These are phyloP conservation scores for Oryctes rhinoceros DNA, from an alignment of 1,140 invertebrate species.

Conservation along the genomic window DNA sequence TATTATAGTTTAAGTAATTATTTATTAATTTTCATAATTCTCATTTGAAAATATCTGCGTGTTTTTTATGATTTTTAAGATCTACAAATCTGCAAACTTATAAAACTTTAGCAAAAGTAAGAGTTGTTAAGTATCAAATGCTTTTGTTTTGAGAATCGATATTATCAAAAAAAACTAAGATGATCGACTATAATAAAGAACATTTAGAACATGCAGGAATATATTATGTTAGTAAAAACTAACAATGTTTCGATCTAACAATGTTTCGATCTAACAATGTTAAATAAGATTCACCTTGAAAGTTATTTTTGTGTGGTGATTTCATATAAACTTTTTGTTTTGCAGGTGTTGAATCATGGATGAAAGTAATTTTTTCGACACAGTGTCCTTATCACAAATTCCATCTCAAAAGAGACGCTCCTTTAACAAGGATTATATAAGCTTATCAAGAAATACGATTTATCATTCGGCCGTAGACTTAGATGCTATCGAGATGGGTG, in stretches of 20 bases:
- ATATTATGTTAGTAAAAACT: background rate
- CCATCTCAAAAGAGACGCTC: constrained; percentile 47
- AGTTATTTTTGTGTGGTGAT: constrained; percentile 7
- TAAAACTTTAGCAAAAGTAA: too few relatives aligned
- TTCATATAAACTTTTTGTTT: background rate
- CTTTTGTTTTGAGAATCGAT: background rate
- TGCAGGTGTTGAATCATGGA: constrained; percentile 47
- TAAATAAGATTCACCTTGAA: constrained; percentile 9
- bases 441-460: constrained; percentile 59
- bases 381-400: constrained; percentile 54
- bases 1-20: background rate
- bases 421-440: constrained; percentile 56
- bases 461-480: constrained; percentile 60
- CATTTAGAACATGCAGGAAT: background rate
- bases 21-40: background rate
- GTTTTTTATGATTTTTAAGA: too few relatives aligned
- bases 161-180: background rate
- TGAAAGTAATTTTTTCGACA: constrained; percentile 59
- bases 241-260: background rate
- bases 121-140: too few relatives aligned
- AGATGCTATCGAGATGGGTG: constrained; percentile 54
- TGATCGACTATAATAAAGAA: background rate
- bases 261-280: background rate
- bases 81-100: too few relatives aligned
- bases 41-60: background rate